phyloP scores from a whole-genome alignment of 2,797 vertebrate genomes.

The Catamblyrhynchus diadema region DNA sequence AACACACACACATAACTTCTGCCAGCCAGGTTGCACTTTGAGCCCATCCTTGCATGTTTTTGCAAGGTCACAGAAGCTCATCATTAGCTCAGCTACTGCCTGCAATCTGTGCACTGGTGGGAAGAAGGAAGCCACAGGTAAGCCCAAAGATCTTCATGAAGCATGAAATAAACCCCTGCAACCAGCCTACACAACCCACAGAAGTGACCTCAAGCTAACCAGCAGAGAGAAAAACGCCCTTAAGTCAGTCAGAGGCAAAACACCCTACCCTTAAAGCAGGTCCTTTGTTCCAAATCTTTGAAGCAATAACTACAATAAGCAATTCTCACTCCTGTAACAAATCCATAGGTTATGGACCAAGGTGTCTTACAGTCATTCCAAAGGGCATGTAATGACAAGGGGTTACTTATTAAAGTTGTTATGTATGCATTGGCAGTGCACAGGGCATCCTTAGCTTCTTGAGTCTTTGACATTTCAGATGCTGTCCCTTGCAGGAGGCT shows the following conservation, averaged over 20 bases:
- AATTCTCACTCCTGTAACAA: neutral
- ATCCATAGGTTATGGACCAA: neutral
- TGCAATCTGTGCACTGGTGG: neutral
- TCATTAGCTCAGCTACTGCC: neutral
- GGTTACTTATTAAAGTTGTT: neutral
- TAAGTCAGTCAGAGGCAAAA: neutral
- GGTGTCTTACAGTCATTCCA: neutral
- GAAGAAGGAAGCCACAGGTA: neutral
- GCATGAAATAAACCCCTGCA: neutral
- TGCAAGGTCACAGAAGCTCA: neutral
- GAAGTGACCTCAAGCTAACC: neutral
- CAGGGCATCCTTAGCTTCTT: neutral
- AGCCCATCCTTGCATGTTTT: neutral
- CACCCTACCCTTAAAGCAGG: neutral
- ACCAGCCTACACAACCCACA: neutral
- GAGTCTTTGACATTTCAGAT: neutral
- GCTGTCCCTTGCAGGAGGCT: neutral
- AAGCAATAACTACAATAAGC: neutral
- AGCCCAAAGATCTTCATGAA: neutral
- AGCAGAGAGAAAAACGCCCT: neutral
- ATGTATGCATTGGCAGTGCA: neutral
- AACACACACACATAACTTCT: neutral
- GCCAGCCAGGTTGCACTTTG: neutral
- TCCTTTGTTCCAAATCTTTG: neutral
- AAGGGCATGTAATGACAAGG: neutral